phyloP scores from a whole-genome alignment of 2,797 vertebrate genomes.

The Podargus strigoides region DNA sequence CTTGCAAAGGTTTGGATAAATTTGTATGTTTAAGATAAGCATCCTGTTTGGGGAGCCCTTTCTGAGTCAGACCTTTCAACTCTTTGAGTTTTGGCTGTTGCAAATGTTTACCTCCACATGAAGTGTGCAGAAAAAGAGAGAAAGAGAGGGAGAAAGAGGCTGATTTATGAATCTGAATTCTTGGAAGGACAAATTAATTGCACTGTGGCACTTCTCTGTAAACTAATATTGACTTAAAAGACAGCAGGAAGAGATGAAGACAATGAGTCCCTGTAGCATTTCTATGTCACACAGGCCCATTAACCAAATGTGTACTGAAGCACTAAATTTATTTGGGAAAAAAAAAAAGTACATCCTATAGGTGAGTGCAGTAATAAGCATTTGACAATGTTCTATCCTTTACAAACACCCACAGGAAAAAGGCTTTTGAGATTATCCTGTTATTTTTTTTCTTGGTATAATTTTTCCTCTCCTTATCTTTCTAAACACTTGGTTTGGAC shows the following conservation, averaged over 20 bases:
- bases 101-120: conserved; percentile 24
- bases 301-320: conserved; percentile 53
- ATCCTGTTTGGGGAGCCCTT: background rate
- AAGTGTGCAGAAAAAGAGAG: background rate
- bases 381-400: background rate
- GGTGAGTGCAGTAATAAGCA: background rate
- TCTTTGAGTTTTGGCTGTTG: background rate
- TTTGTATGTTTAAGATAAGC: conserved; percentile 54
- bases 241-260: conserved; percentile 61
- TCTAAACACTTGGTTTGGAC: background rate
- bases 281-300: conserved; percentile 41
- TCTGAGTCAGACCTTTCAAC: conserved; percentile 20
- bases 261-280: conserved; percentile 35
- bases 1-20: conserved; percentile 6
- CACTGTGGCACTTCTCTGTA: conserved; percentile 59
- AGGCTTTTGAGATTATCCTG: background rate
- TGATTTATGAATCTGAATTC: conserved; percentile 57
- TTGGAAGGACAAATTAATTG: conserved; percentile 47
- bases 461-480: background rate
- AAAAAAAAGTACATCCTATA: background rate
- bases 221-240: conserved; percentile 70
- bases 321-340: background rate
- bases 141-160: background rate
- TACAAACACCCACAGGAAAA: background rate
- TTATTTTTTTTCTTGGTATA: background rate